Conservation (phyloP, 2,888 invertebrate genomes). For the Merodon equestris region DNA sequence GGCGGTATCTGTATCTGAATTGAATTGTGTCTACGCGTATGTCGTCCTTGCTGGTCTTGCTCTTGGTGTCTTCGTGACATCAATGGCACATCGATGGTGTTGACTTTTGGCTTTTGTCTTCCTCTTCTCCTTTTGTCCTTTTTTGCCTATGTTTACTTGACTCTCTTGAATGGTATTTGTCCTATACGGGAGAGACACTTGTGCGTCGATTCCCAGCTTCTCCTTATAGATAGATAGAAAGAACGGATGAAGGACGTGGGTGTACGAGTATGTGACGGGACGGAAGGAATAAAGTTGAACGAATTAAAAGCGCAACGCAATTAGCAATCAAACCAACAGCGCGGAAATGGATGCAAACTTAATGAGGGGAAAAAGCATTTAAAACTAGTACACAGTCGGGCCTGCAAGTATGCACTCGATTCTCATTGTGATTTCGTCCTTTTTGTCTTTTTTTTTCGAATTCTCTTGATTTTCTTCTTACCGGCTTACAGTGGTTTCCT, state of each 20-base stretch:
- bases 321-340: constrained; percentile 43
- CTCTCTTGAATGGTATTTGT: too few relatives aligned
- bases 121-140: too few relatives aligned
- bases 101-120: constrained; percentile 24
- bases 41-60: constrained; percentile 26
- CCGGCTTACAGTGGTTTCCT: constrained; percentile 35
- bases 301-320: constrained; percentile 49
- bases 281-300: not conserved
- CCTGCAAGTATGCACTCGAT: constrained; percentile 18
- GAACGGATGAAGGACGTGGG: too few relatives aligned
- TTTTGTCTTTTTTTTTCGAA: not conserved
- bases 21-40: constrained; percentile 26
- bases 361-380: constrained; percentile 39
- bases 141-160: too few relatives aligned
- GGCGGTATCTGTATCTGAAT: constrained; percentile 39
- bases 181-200: not conserved
- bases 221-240: not conserved
- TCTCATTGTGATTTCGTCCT: too few relatives aligned
- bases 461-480: not conserved
- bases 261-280: too few relatives aligned
- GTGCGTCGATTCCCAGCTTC: not conserved
- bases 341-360: constrained; percentile 35
- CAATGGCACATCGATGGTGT: constrained; percentile 51
- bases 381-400: constrained; percentile 17
- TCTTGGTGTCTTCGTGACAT: constrained; percentile 37